phyloP scores from a whole-genome alignment of 2,888 invertebrate genomes.

The Palloptera scutellata region DNA sequence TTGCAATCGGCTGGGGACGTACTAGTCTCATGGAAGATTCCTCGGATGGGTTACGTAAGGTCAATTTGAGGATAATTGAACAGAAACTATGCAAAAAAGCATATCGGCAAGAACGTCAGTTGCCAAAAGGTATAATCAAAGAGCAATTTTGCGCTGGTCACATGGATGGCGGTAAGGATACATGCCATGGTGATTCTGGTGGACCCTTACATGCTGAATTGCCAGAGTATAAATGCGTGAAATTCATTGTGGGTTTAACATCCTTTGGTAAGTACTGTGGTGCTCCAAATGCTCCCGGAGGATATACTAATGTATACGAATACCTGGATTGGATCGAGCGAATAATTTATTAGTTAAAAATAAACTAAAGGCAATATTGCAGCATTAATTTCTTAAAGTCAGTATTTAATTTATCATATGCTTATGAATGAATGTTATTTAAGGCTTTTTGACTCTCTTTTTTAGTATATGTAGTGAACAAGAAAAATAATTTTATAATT shows the following conservation, averaged over 20 bases:
- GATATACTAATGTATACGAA: constrained; percentile 58
- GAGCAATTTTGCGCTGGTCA: constrained; percentile 65
- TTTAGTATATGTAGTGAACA: no score
- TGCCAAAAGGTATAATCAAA: constrained; percentile 60
- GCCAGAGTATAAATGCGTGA: constrained; percentile 56
- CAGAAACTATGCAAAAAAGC: constrained; percentile 53
- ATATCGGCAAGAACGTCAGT: constrained; percentile 54
- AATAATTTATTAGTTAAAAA: constrained; percentile 47
- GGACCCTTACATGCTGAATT: constrained; percentile 60
- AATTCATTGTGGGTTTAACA: constrained; percentile 61
- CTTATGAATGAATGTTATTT: no score
- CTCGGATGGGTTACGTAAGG: constrained; percentile 62
- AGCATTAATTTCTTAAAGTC: no score
- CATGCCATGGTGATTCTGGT: constrained; percentile 63
- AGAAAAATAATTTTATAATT: no score
- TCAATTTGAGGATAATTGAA: constrained; percentile 56
- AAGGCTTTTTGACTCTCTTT: no score
- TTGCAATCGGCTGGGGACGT: constrained; percentile 63
- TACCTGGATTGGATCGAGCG: constrained; percentile 63
- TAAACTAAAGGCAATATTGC: neutral
- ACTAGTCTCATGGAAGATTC: constrained; percentile 47
- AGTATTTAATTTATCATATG: no score
- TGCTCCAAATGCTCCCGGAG: constrained; percentile 58
- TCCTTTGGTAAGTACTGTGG: constrained; percentile 63
- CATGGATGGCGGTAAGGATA: constrained; percentile 60